Conservation (phyloP, 1,140 invertebrate genomes). For the Trichonephila clavipes region DNA sequence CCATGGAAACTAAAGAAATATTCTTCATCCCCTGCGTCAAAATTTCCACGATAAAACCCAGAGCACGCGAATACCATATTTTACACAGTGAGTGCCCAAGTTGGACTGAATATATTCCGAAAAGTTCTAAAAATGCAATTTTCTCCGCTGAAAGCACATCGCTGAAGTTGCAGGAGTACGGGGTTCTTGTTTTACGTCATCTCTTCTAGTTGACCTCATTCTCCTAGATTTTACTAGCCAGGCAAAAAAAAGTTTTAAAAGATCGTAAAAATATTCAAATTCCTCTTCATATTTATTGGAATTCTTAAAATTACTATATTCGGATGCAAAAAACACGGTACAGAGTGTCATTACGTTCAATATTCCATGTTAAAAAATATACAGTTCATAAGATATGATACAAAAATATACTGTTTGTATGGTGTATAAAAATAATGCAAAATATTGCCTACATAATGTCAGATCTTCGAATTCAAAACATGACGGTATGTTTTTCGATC, state of each 20-base stretch:
- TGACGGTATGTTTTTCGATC: too few species aligned
- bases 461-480: too few species aligned
- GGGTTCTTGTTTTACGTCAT: neutral
- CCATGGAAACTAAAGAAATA: constrained; percentile 22
- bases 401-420: too few species aligned
- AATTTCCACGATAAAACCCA: constrained; percentile 28
- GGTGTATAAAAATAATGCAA: too few species aligned
- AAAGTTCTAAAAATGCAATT: constrained; percentile 41
- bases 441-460: too few species aligned
- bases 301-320: too few species aligned
- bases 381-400: too few species aligned
- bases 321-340: too few species aligned
- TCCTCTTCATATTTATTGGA: too few species aligned
- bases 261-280: too few species aligned
- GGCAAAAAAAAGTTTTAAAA: neutral
- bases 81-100: neutral
- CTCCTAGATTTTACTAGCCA: neutral
- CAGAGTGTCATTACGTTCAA: too few species aligned
- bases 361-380: too few species aligned
- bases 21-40: neutral
- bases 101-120: constrained; percentile 11
- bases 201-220: neutral
- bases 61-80: constrained; percentile 38
- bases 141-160: constrained; percentile 20
- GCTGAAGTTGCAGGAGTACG: neutral